Conservation (phyloP, 2,113 vertebrate genomes). For the Actenoides lindsayi region DNA sequence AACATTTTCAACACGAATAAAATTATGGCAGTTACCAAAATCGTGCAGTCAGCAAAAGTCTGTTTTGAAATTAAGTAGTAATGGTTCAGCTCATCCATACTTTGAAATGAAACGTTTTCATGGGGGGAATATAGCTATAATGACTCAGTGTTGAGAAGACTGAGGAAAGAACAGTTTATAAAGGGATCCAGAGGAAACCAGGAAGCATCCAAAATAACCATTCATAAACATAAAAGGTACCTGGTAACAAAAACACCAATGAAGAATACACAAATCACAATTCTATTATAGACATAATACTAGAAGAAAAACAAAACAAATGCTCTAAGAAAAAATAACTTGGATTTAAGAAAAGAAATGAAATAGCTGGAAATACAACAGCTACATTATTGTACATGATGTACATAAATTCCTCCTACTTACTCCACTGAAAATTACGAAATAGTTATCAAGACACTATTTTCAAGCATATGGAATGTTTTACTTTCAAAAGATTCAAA, state of each 20-base stretch:
- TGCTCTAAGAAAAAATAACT: background rate
- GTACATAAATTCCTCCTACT: background rate
- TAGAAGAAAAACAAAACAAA: background rate
- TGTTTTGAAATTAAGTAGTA: conserved; percentile 14
- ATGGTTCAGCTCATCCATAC: background rate
- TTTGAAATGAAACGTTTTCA: background rate
- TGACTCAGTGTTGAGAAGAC: background rate
- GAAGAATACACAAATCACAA: background rate
- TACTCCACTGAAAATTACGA: background rate
- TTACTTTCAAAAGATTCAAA: background rate
- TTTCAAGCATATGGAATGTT: background rate
- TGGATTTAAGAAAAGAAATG: background rate
- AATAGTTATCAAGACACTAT: background rate
- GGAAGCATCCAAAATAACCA: background rate
- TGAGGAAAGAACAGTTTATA: background rate
- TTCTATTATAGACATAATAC: background rate
- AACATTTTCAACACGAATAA: conserved; percentile 24
- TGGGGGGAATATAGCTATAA: background rate
- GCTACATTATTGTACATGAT: background rate
- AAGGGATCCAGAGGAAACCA: background rate
- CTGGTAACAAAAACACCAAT: background rate
- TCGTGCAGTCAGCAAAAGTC: background rate
- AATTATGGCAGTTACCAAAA: background rate
- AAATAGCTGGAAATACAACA: background rate
- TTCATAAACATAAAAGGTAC: background rate